Conservation (phyloP, 2,113 vertebrate species). For the Condylura cristata region DNA sequence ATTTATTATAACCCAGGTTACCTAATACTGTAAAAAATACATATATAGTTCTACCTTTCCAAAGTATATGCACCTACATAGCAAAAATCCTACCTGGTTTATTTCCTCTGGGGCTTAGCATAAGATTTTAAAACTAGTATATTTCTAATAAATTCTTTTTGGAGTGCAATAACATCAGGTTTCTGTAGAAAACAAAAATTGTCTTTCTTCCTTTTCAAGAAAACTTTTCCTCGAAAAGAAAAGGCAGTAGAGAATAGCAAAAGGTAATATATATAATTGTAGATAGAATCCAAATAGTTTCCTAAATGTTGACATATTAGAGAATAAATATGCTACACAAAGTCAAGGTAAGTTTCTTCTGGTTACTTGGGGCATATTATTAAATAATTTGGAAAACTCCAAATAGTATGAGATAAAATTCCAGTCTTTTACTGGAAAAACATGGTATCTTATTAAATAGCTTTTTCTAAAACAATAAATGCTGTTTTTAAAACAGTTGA, state of each 20-base stretch:
- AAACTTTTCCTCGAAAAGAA: background rate
- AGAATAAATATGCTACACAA: background rate
- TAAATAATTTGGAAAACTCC: constrained; percentile 2
- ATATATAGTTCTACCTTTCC: background rate
- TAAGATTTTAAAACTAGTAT: background rate
- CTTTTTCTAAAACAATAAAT: background rate
- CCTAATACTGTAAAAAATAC: background rate
- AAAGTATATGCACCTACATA: background rate
- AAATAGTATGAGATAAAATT: background rate
- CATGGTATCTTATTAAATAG: background rate
- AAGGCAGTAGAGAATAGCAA: background rate
- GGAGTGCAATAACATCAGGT: background rate
- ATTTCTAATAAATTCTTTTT: background rate
- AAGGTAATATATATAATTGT: background rate
- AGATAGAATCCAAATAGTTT: background rate
- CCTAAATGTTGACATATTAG: background rate
- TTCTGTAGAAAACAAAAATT: constrained; percentile 12
- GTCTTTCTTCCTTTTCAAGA: background rate
- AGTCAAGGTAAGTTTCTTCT: background rate
- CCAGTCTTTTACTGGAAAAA: background rate
- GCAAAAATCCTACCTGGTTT: background rate
- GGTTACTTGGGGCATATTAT: background rate
- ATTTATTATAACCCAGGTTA: background rate
- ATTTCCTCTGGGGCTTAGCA: background rate
- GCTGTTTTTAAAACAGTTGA: background rate